phyloP scores from a whole-genome alignment of 2,797 vertebrate species.

The Glossophaga mutica region DNA sequence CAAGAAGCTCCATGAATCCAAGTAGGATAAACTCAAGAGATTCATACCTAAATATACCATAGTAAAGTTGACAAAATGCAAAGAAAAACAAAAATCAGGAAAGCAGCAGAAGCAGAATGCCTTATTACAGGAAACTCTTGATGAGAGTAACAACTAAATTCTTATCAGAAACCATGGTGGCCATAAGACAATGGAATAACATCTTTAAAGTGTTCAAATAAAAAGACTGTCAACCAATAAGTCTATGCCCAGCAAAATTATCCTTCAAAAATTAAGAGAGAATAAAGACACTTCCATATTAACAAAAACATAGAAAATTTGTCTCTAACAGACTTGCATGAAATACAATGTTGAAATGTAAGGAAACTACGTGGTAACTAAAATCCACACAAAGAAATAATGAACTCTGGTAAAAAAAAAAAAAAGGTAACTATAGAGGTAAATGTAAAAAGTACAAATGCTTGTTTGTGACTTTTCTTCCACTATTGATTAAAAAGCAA shows the following conservation, averaged over 20 bases:
- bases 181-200: not conserved
- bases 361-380: not conserved
- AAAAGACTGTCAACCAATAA: not conserved
- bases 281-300: not conserved
- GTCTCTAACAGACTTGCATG: not conserved
- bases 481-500: not conserved
- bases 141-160: not conserved
- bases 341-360: not conserved
- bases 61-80: not conserved
- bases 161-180: not conserved
- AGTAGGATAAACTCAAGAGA: not conserved
- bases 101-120: not conserved
- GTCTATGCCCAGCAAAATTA: no score
- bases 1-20: not conserved
- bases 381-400: constrained; percentile 8
- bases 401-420: not conserved
- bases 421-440: not conserved
- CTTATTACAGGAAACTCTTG: not conserved
- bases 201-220: not conserved
- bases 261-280: not conserved
- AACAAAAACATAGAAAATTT: not conserved
- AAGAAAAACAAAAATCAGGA: not conserved
- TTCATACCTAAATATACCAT: not conserved
- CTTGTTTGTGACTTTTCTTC: not conserved
- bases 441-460: not conserved